Evolutionary conservation across 2,113 vertebrate species (phyloP).

Genomic region (Misgurnus anguillicaudatus): DNA sequence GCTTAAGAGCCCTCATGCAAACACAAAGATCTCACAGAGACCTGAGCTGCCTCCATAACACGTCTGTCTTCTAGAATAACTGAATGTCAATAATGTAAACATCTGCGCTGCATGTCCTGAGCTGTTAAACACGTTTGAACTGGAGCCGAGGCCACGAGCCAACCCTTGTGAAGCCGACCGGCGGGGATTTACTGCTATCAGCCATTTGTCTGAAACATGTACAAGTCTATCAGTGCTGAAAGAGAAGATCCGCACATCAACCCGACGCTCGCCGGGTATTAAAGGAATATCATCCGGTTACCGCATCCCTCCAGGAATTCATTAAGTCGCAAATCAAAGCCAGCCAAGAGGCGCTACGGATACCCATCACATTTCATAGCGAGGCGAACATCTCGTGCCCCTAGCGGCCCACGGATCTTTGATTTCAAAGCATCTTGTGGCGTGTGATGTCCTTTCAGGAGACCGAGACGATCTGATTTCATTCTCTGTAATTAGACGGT

Average conservation of each 20-base stretch:
- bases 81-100: slow-evolving; percentile 30
- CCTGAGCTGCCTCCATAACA: slow-evolving; percentile 8
- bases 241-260: slow-evolving; percentile 27
- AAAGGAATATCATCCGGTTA: slow-evolving; percentile 42
- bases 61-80: slow-evolving; percentile 27
- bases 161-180: slow-evolving; percentile 5
- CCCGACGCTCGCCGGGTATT: slow-evolving; percentile 35
- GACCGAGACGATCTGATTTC: slow-evolving; percentile 45
- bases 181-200: neutral
- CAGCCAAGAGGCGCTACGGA: slow-evolving; percentile 46
- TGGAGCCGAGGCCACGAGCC: neutral
- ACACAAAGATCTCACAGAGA: slow-evolving; percentile 35
- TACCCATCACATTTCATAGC: slow-evolving; percentile 42
- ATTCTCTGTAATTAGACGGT: slow-evolving; percentile 44
- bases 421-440: slow-evolving; percentile 58
- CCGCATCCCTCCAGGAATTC: slow-evolving; percentile 65
- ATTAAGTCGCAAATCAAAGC: slow-evolving; percentile 72
- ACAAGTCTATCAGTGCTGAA: slow-evolving; percentile 20
- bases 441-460: slow-evolving; percentile 48
- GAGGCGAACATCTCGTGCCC: slow-evolving; percentile 52
- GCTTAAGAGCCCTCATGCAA: neutral
- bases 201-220: slow-evolving; percentile 32
- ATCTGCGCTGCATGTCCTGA: slow-evolving; percentile 12
- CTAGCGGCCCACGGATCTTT: slow-evolving; percentile 61
- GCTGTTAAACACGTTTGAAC: slow-evolving; percentile 14